Evolutionary conservation across 2,113 vertebrate genomes (phyloP), one percentile per base, ranked within the genome.

Genomic region (Monopterus albus): DNA sequence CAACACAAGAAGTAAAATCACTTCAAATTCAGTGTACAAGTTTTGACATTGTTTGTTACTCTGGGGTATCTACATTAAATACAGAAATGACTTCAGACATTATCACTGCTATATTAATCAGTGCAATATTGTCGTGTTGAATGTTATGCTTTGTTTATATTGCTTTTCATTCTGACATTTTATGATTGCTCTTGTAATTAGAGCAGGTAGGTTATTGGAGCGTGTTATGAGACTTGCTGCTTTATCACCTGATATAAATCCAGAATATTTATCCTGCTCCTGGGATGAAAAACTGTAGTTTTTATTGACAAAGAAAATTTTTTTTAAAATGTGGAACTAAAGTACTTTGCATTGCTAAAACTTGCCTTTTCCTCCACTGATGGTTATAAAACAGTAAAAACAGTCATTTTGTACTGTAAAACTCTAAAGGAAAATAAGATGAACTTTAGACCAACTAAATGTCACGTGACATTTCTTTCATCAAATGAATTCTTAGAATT

Each of bases 161-260:
- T 84, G 86, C 87, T 70, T 89, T 91, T 84, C 82, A 62, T 88
- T 90, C 85, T 84, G 86, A 91, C 82, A 73, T 86, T 92, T 92
- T 93, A 94, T 86, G 88, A 88, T 89, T 87, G 87, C 83, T 81
- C 79, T 90, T 87, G 88, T 92, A 92, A 93, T 93, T 92, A 92
- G 91, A 88, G 87, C 85, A 91, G 87, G 90, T 88, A 86, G 90
- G 91, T 90, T 91, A 92, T 91, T 88, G 85, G 83, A 90, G 88
- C 86, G 83, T 85, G 90, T 93, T 92, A 91, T 92, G 91, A 91
- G 88, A 86, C 84, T 77, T 79, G 88, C 89, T 76, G 76, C 82
- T 93, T 92, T 92, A 93, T 92, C 84, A 76, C 89, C 92, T 66
- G 82, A 83, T 87, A 87, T 93, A 92, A 93, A 93, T 91, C 90